Conservation (phyloP, 64 coral and sea anemone genomes). For the Hydrozoanthus tunicans region DNA sequence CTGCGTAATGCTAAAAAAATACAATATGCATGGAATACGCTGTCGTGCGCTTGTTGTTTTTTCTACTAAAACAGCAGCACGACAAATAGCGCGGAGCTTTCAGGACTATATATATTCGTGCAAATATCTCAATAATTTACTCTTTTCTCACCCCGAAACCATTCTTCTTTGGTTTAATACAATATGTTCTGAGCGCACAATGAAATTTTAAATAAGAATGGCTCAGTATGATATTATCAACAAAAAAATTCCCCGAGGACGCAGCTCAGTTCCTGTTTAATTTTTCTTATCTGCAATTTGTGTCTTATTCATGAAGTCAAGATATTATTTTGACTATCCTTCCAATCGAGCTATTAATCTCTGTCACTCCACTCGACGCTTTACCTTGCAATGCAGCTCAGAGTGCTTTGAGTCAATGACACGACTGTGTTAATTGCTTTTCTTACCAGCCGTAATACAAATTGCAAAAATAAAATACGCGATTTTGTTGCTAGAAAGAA, state of each 20-base stretch:
- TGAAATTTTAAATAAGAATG: background rate
- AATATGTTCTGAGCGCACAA: background rate
- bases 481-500: background rate
- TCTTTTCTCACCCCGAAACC: background rate
- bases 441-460: background rate
- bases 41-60: too few relatives aligned
- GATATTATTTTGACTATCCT: background rate
- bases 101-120: background rate
- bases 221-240: slow-evolving; percentile 9
- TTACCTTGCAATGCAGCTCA: background rate
- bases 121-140: background rate
- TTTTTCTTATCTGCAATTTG: background rate
- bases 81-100: background rate
- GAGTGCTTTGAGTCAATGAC: slow-evolving; percentile 7
- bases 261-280: background rate
- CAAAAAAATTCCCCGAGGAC: background rate
- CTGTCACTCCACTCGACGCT: background rate
- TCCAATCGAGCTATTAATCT: slow-evolving; percentile 13
- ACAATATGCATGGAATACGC: too few relatives aligned
- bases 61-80: too few relatives aligned
- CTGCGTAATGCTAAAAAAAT: too few relatives aligned
- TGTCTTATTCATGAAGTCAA: slow-evolving; percentile 17
- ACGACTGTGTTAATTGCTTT: slow-evolving; percentile 10
- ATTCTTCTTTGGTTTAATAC: background rate
- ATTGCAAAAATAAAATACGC: background rate